Percentiles rank a stretch among this genome's conserved stretches.
Conservation (phyloP, 2,797 vertebrate genomes). For the Kryptolebias ocellatus region DNA sequence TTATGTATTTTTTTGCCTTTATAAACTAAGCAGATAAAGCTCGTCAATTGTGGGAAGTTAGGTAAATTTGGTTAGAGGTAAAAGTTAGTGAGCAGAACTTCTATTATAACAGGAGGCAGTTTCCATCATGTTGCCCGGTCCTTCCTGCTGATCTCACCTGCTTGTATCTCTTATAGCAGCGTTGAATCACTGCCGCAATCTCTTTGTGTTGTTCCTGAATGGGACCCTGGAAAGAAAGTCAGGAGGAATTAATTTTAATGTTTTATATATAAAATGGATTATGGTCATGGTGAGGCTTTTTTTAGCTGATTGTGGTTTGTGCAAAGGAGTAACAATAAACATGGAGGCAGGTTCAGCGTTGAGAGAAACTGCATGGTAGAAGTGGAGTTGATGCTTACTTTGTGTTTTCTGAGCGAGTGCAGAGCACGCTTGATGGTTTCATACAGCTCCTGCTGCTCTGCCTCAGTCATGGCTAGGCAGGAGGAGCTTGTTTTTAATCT, state of each 20-base stretch:
- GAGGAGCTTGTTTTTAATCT: constrained; percentile 88
- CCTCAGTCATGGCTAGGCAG: constrained; percentile 94
- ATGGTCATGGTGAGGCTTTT: constrained; percentile 4
- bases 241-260: constrained; percentile 13
- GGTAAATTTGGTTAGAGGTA: no score
- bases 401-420: constrained; percentile 96
- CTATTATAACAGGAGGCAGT: neutral
- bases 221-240: constrained; percentile 73
- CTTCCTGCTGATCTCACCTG: constrained; percentile 85
- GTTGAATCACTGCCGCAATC: constrained; percentile 95
- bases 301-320: neutral
- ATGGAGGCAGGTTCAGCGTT: neutral
- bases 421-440: constrained; percentile 95
- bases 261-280: constrained; percentile 3
- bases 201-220: constrained; percentile 96
- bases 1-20: no score
- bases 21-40: neutral
- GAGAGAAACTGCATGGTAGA: neutral
- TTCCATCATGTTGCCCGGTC: neutral
- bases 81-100: no score
- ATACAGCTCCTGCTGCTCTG: constrained; percentile 94
- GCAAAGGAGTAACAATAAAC: neutral
- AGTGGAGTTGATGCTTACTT: constrained; percentile 80
- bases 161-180: constrained; percentile 98
- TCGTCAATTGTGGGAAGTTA: neutral